phyloP scores from a whole-genome alignment of 2,113 vertebrate species.

The Arenaria interpres region DNA sequence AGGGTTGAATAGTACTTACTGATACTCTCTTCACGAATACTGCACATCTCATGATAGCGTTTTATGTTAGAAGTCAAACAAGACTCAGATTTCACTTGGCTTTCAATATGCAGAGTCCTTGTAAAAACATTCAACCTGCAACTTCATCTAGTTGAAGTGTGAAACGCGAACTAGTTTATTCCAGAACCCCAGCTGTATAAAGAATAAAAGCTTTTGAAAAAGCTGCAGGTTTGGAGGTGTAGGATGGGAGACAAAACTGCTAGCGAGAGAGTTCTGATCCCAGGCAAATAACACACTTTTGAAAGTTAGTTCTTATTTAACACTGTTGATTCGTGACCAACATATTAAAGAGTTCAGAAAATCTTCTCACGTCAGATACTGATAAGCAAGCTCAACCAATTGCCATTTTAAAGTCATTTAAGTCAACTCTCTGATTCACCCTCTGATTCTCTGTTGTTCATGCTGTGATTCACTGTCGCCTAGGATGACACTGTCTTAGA shows the following conservation, averaged over 20 bases:
- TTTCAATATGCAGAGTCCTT: neutral
- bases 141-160: neutral
- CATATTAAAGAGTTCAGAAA: neutral
- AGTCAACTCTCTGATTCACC: neutral
- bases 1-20: neutral
- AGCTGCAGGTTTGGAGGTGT: neutral
- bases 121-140: neutral
- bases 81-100: neutral
- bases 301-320: neutral
- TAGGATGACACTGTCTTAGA: neutral
- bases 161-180: neutral
- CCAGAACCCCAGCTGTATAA: neutral
- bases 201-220: neutral
- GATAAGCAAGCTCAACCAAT: neutral
- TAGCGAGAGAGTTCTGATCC: neutral
- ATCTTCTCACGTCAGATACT: neutral
- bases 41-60: neutral
- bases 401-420: neutral
- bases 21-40: neutral
- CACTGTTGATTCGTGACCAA: neutral
- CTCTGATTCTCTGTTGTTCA: accelerated
- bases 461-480: neutral
- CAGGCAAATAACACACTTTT: neutral
- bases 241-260: neutral
- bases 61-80: neutral